These are phyloP conservation scores for Bos taurus DNA, from an alignment of 2,113 vertebrate genomes.

Conservation along the genomic window DNA sequence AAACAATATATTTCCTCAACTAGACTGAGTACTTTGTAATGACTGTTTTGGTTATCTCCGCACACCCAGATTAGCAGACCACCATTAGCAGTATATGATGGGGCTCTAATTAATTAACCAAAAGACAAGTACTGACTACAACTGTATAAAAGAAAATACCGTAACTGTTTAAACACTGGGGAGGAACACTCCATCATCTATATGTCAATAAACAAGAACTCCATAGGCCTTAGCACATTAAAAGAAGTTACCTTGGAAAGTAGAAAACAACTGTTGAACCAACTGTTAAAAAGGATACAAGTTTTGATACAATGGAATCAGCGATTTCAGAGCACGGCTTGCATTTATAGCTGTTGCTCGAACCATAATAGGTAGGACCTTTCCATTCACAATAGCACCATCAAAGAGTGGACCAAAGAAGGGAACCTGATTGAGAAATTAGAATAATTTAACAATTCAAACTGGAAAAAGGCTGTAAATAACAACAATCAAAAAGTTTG, in stretches of 20 bases:
- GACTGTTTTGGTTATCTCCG: slow-evolving; percentile 21
- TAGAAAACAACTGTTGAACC: not conserved
- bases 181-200: slow-evolving; percentile 12
- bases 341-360: slow-evolving; percentile 98
- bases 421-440: slow-evolving; percentile 88
- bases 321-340: slow-evolving; percentile 96
- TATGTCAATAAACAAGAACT: not conserved
- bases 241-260: slow-evolving; percentile 52
- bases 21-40: not conserved
- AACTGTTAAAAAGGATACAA: slow-evolving; percentile 94
- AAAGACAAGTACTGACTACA: slow-evolving; percentile 6
- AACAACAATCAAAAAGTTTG: slow-evolving; percentile 73
- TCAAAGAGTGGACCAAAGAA: slow-evolving; percentile 99
- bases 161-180: not conserved
- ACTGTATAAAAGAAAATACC: slow-evolving; percentile 22
- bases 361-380: slow-evolving; percentile 97
- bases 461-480: slow-evolving; percentile 72
- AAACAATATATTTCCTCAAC: not conserved
- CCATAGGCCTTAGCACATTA: not conserved
- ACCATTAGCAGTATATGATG: not conserved
- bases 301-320: slow-evolving; percentile 98
- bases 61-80: not conserved
- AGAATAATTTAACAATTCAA: slow-evolving; percentile 73
- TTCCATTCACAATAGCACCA: slow-evolving; percentile 97
- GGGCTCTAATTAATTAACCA: not conserved